Conservation (phyloP, 2,797 vertebrate species). For the Poecile montanus region DNA sequence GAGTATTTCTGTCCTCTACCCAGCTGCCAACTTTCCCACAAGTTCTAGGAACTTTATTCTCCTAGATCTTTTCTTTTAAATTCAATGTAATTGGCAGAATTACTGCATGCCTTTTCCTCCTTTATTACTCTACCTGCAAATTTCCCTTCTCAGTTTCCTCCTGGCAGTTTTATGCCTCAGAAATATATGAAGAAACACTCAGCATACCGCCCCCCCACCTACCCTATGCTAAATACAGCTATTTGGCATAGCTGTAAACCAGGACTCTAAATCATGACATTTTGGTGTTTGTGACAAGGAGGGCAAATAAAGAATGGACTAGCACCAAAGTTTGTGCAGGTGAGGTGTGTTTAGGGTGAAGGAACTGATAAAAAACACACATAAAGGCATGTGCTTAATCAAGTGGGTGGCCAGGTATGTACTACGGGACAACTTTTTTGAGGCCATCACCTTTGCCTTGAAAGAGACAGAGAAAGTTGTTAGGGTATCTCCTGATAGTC, state of each 20-base stretch:
- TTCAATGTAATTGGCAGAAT: background rate
- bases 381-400: rapidly evolving
- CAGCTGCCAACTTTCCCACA: background rate
- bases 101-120: background rate
- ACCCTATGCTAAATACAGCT: background rate
- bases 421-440: background rate
- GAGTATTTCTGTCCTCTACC: background rate
- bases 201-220: background rate
- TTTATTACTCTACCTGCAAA: background rate
- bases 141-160: background rate
- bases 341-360: background rate
- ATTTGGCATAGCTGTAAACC: background rate
- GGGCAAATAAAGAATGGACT: background rate
- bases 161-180: background rate
- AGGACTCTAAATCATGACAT: background rate
- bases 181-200: background rate
- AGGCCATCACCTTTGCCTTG: background rate
- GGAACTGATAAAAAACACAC: background rate
- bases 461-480: background rate
- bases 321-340: background rate
- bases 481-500: background rate
- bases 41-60: background rate
- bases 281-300: background rate
- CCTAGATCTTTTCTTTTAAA: background rate
- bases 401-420: background rate